Evolutionary conservation across 2,888 invertebrate genomes (phyloP), one percentile per base, ranked within the genome.

Genomic region (Phaedon cochleariae): DNA sequence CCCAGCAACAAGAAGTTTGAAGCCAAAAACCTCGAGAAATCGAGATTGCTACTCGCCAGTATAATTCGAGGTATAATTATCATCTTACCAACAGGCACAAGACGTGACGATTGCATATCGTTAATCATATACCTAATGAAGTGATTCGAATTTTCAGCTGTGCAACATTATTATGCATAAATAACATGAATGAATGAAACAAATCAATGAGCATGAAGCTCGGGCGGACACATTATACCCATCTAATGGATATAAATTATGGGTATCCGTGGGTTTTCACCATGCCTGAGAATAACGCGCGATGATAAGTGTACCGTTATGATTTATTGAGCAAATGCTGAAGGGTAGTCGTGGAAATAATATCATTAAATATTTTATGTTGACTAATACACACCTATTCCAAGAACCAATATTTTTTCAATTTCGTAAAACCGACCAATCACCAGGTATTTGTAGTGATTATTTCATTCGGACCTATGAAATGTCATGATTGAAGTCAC

Each of bases 181-280:
- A 41, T 41, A 41, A 41, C 41, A 41, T 3, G 41, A 41, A 41
- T 12, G 41, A 41, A 41, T 12, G 41, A 15, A 41, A 41, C 41
- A 15, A 41, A 41, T 41, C 41, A 41, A 41, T 41, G 41, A 41
- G n/a, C 41, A 41, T 41, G 15, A 3, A 3, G 15, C 3, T 15
- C 15, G 41, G 15, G 15, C 15, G 41, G 41, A 41, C 41, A n/a
- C 15, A 2, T 15, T 41, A 41, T 41, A 15, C 15, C 41, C 41
- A 41, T 41, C 41, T 41, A 41, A 41, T 41, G 41, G 41, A 41
- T 41, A 41, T 41, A 41, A 41, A 41, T 41, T 41, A 41, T 41
- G 12, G 41, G 41, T 41, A n/a, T 41, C 41, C 41, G 41, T 41
- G n/a, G 41, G n/a, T 41, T n/a, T 41, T n/a, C 41, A 15, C 41